A percentile compares a stretch with the other conserved stretches of the same genome.
Conservation (phyloP, 2,888 invertebrate genomes). For the Syrphus vitripennis region DNA sequence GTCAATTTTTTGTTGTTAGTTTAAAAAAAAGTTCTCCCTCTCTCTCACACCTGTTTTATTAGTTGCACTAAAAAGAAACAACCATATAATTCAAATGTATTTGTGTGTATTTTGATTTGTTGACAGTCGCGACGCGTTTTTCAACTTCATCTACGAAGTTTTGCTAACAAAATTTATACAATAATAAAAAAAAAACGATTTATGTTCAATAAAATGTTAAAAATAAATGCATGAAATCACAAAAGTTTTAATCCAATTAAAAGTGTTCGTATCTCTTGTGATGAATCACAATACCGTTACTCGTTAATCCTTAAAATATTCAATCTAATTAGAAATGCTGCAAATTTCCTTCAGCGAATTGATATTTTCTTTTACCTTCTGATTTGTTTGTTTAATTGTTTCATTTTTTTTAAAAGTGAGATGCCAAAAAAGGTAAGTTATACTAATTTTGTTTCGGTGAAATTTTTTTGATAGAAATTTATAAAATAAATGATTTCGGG, state of each 20-base stretch:
- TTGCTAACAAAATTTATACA: conserved; percentile 7
- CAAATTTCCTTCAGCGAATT: conserved; percentile 29
- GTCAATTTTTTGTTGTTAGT: background rate
- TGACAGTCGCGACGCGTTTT: conserved; percentile 69
- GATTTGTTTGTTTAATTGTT: conserved; percentile 35
- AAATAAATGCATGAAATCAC: background rate
- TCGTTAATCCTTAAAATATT: conserved; percentile 5
- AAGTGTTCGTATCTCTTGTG: background rate
- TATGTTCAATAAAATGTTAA: background rate
- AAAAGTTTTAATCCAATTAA: background rate
- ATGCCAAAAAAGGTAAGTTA: conserved; percentile 60
- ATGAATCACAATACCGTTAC: background rate
- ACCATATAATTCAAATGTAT: background rate
- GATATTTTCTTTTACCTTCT: conserved; percentile 23
- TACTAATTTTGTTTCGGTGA: conserved; percentile 3
- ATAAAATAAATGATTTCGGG: background rate
- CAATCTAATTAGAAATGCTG: conserved; percentile 43
- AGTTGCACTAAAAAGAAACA: conserved; percentile 12
- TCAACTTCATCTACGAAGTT: conserved; percentile 24
- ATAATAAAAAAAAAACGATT: background rate
- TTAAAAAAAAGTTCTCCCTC: background rate
- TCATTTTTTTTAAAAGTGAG: conserved; percentile 8
- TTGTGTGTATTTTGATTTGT: conserved; percentile 70
- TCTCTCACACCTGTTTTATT: background rate
- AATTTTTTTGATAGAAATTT: background rate